Conservation (phyloP, 2,113 vertebrate species). For the Trichechus manatus region DNA sequence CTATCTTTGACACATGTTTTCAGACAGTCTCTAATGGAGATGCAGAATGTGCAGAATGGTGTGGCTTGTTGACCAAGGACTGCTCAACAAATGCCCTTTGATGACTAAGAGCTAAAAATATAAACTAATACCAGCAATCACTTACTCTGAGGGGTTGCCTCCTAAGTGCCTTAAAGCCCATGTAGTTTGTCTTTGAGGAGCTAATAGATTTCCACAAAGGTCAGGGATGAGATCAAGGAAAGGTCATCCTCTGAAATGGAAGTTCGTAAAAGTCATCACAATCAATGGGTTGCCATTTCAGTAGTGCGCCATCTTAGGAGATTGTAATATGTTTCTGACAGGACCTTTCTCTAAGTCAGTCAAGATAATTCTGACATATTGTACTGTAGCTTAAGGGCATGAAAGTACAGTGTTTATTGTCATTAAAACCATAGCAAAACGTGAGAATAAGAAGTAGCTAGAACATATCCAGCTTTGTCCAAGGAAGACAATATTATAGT, state of each 20-base stretch:
- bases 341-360: neutral
- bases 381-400: neutral
- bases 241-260: neutral
- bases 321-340: neutral
- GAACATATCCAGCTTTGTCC: neutral
- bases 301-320: neutral
- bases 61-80: neutral
- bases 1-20: neutral
- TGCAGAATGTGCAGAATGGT: neutral
- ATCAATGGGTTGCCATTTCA: neutral
- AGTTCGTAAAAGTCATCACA: neutral
- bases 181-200: accelerated
- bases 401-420: neutral
- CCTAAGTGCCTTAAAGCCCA: neutral
- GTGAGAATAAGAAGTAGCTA: neutral
- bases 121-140: neutral
- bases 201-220: neutral
- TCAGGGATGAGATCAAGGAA: neutral
- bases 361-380: neutral
- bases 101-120: neutral
- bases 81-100: neutral
- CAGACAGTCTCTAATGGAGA: neutral
- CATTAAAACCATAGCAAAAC: neutral
- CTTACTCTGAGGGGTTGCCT: neutral
- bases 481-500: neutral